Base-by-base conservation (phyloP, 2,888 invertebrate genomes). In the Dryomyza anilis region DNA sequence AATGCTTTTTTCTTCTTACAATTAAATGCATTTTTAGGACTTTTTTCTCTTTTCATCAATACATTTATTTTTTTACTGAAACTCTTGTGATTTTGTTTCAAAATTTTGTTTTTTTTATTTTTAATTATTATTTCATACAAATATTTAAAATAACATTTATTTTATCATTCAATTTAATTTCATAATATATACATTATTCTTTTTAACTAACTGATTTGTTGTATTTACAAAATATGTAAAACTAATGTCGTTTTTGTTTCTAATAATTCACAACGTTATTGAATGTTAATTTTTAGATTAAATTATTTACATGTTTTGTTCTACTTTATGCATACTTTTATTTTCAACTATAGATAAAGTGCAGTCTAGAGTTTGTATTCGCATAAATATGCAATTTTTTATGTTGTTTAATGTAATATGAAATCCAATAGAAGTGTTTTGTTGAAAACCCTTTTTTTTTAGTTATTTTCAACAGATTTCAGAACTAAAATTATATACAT, bases 211-310 rank as follows among this genome's bases (percentile, higher is more conserved):
- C 27, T 29, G 16, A 53, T 30, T n/a, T 29, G 29, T 21, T 48
- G 14, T 2, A 56, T 56, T 16, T 56, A 56, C 43, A 43, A 56
- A 56, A 57, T 57, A 27, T 30, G 6, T 33, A 30, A 33, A 16
- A 23, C 5, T 23, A 16, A 29, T 52, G 50, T 16, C n/a, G 16
- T 52, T 25, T 52, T 27, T 52, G 16, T 43, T 43, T 6, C 27
- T 39, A 57, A 45, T 43, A 43, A 43, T 57, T 57, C 57, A 43
- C 57, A 57, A 43, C 57, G 39, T 57, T 57, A 16, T 57, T 57
- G 57, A 39, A 43, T 39, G 43, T 57, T 57, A 16, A 27, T 21
- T 43, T 57, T 25, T 52, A 27, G 10, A 27, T 43, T 57, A 25
- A 14, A 14, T 16, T 57, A 57, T 57, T 39, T 57, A 57, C 57